These are phyloP conservation scores for Drosophila rufa DNA, from an alignment of 1,140 invertebrate genomes.

Conservation along the genomic window DNA sequence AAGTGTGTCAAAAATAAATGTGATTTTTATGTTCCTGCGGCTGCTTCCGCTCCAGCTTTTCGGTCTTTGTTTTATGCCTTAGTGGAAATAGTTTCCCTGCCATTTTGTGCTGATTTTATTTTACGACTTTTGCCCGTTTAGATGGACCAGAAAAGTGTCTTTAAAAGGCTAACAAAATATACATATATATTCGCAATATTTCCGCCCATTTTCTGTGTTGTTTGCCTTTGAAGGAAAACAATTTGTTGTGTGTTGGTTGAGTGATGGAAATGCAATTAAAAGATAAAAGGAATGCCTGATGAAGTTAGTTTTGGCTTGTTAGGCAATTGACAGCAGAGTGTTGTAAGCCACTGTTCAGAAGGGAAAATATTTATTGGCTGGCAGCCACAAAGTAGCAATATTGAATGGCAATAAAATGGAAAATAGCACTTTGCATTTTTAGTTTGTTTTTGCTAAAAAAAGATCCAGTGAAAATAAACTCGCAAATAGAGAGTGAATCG, in stretches of 20 bases:
- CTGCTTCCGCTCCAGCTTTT: conserved; percentile 31
- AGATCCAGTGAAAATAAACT: not conserved
- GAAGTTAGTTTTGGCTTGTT: conserved; percentile 5
- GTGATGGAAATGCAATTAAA: conserved; percentile 55
- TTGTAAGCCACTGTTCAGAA: not conserved
- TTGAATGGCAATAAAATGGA: conserved; percentile 7
- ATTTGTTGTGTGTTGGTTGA: conserved; percentile 23
- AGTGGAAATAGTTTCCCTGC: conserved; percentile 53
- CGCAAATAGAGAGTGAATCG: not conserved
- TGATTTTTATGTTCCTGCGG: conserved; percentile 70
- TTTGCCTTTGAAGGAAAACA: conserved; percentile 26
- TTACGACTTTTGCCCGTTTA: conserved; percentile 41
- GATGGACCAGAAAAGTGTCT: conserved; percentile 9
- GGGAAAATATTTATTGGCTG: conserved; percentile 5
- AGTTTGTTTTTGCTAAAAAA: conserved; percentile 3
- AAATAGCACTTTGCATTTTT: conserved; percentile 7
- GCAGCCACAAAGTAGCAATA: conserved; percentile 10
- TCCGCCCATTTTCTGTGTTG: conserved; percentile 1
- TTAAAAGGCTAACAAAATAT: not conserved
- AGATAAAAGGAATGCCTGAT: conserved; percentile 19
- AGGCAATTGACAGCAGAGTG: conserved; percentile 16
- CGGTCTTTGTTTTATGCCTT: conserved; percentile 56
- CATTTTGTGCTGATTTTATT: conserved; percentile 62
- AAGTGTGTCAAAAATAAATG: conserved; percentile 76
- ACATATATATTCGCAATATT: conserved; percentile 6